Conservation (phyloP, 2,888 invertebrate species). For the Caenorhabditis sp. region DNA sequence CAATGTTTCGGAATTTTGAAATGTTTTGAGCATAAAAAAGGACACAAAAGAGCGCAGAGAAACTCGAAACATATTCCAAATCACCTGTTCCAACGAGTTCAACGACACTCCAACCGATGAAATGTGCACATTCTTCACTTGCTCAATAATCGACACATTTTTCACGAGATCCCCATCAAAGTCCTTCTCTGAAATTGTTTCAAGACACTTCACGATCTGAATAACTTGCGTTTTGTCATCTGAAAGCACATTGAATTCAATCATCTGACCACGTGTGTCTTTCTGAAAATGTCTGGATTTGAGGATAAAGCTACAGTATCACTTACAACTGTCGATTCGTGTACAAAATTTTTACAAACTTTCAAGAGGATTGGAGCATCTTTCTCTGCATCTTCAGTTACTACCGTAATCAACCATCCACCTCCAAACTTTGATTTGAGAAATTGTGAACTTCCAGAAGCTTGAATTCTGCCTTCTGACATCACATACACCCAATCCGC, state of each 20-base stretch:
- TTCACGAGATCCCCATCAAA: slow-evolving; percentile 6
- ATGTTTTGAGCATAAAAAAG: too few species aligned
- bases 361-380: neutral
- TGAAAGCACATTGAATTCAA: slow-evolving; percentile 44
- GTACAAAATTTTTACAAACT: neutral
- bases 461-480: slow-evolving; percentile 61
- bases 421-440: slow-evolving; percentile 61
- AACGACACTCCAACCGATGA: slow-evolving; percentile 60
- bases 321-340: neutral
- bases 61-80: too few species aligned
- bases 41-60: too few species aligned
- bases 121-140: slow-evolving; percentile 12
- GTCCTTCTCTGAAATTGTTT: slow-evolving; percentile 28
- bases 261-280: slow-evolving; percentile 35
- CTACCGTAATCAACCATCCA: slow-evolving; percentile 60
- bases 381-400: slow-evolving; percentile 29
- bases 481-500: slow-evolving; percentile 66
- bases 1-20: too few species aligned
- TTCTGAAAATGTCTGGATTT: slow-evolving; percentile 11
- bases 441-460: slow-evolving; percentile 57
- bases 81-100: slow-evolving; percentile 66
- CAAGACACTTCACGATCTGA: slow-evolving; percentile 54
- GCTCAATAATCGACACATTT: neutral
- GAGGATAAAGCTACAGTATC: too few species aligned
- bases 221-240: slow-evolving; percentile 23